Conservation (phyloP, 2,113 vertebrate genomes). For the Edolisoma coerulescens region DNA sequence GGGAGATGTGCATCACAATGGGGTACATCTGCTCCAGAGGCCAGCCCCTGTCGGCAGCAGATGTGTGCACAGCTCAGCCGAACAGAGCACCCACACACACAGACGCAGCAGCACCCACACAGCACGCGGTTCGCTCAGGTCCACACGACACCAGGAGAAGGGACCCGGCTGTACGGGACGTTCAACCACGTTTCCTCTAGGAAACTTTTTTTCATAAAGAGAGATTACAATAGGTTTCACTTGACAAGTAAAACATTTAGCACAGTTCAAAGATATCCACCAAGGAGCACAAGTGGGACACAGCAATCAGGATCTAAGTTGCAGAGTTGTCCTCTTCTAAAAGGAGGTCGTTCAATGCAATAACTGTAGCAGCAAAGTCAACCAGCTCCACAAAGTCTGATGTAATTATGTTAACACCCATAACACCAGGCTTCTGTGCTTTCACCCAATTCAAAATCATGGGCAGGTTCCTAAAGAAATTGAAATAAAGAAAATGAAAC, state of each 20-base stretch:
- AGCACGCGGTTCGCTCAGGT: background rate
- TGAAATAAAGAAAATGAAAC: background rate
- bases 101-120: background rate
- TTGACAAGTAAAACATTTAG: slow-evolving; percentile 3
- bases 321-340: slow-evolving; percentile 66
- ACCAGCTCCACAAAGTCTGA: slow-evolving; percentile 97
- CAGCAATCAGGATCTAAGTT: slow-evolving; percentile 56
- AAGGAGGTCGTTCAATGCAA: slow-evolving; percentile 87
- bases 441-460: slow-evolving; percentile 94
- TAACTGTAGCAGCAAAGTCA: slow-evolving; percentile 93
- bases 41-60: background rate
- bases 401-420: slow-evolving; percentile 96
- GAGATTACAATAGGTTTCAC: background rate
- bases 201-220: background rate
- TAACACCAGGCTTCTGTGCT: slow-evolving; percentile 86
- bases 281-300: background rate
- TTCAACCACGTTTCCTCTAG: background rate
- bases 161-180: background rate
- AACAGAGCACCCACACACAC: background rate
- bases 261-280: background rate
- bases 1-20: background rate
- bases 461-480: slow-evolving; percentile 85
- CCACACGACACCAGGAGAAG: background rate
- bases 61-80: background rate
- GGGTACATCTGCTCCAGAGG: background rate